Base-by-base conservation (phyloP, 2,888 invertebrate genomes). In the Noctua comes region DNA sequence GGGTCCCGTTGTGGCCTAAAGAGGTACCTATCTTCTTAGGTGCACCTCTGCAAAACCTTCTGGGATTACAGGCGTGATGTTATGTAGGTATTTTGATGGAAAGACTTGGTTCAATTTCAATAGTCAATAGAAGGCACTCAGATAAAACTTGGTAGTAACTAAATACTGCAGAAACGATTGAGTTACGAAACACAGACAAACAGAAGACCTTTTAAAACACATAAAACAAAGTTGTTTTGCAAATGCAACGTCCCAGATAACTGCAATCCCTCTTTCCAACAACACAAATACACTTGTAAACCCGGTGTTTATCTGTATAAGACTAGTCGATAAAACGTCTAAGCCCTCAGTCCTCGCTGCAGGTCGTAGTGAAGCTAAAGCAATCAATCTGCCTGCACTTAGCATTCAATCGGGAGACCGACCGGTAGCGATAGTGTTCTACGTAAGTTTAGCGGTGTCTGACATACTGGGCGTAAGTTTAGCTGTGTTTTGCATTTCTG, bases 331-430 rank as follows among this genome's bases (percentile, higher is more conserved):
- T 85, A 84, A 86, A 84, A 84, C 36, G 13, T 84, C 76, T 84
- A 84, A 84, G 64, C 73, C 68, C 79, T 79, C 73, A 84, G 84
- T 68, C 77, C 27, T 31, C 59, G 4, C 57, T 75, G 73, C 62
- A 86, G 68, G 51, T 62, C 68, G 68, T 5, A 64, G 71, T 48
- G 57, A 43, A 72, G 40, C 48, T 66, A 24, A 13, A 68, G 81
- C 72, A 81, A 86, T 79, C 75, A 88, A 86, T 86, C 84, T 70
- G 70, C 68, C 31, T 73, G 86, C 86, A 83, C 83, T 86, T 88
- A 83, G 76, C 77, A 80, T 86, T 78, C 86, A 88, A 88, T 86
- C 83, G 65, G 57, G 71, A 77, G 76, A 83, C 70, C 59, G 62
- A 64, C 48, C 59, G 57, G 36, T 65, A 68, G 27, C 57, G 36